Conservation (phyloP, 2,113 vertebrate genomes). For the Narcine bancroftii region DNA sequence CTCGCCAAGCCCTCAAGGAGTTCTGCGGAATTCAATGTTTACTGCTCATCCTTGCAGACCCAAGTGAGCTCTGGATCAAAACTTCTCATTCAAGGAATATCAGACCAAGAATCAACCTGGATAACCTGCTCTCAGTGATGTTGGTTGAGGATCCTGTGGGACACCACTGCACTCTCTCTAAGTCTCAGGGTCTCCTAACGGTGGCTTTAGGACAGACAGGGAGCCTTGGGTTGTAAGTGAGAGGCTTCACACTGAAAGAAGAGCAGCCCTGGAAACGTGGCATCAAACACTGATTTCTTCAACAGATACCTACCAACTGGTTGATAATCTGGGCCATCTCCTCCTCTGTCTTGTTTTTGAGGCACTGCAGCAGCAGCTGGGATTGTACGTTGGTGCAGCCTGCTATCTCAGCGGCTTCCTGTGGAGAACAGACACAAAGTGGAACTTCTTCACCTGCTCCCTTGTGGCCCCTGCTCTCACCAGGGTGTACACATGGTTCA, state of each 20-base stretch:
- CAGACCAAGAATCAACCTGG: too few species aligned
- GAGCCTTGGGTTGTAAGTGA: not conserved
- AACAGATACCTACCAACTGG: not conserved
- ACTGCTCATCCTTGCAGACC: too few species aligned
- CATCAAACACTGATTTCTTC: not conserved
- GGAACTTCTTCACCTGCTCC: not conserved
- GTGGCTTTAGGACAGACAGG: not conserved
- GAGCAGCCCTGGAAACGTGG: not conserved
- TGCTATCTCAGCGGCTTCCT: slow-evolving; percentile 39
- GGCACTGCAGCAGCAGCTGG: slow-evolving; percentile 43
- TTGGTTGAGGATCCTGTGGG: not conserved
- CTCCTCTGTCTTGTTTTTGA: slow-evolving; percentile 45
- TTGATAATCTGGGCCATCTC: slow-evolving; percentile 29
- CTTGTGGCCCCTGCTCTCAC: not conserved
- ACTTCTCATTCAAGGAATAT: too few species aligned
- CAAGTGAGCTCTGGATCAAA: too few species aligned
- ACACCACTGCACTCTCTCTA: not conserved
- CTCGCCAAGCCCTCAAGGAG: too few species aligned
- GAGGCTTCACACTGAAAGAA: not conserved
- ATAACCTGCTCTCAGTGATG: not conserved
- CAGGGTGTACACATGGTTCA: not conserved
- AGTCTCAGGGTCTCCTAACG: not conserved
- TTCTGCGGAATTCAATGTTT: too few species aligned
- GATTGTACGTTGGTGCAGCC: slow-evolving; percentile 43
- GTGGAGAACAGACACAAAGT: not conserved